Base-by-base conservation (phyloP, 30 jellyfish, hydroid and myxozoan species). In the Aurelia sp. region DNA sequence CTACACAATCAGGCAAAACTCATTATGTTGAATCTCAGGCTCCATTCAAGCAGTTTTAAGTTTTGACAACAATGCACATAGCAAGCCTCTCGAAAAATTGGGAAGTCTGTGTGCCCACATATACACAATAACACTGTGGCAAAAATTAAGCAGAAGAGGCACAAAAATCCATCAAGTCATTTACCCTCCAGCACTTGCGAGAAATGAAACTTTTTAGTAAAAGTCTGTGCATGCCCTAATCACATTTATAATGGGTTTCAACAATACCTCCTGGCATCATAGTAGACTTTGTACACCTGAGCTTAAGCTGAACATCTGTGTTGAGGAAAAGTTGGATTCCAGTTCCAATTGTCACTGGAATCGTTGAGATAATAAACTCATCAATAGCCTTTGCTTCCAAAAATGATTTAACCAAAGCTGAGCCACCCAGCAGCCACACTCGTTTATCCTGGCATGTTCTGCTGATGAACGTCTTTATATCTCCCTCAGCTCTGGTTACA, bases 401-500 rank as follows among this genome's bases (percentile, higher is more conserved):
- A 58, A 82, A 82, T 35, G 85, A 71, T 11, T 57, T 58, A 68
- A 50, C 78, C 61, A 80, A 74, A 65, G 74, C 86, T 2, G 86
- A 73, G 4, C 92, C 92, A 6, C 92, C 92, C 7, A 71, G 74
- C 53, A 82, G 63, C 92, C 92, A 82, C 11, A 71, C 92, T 55
- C 73, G 78, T 23, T 71, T 69, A 12, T 70, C 86, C 57, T 82
- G 60, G 37, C 86, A 59, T 20, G 50, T 78, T 37, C 59, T 57
- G 20, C 70, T 51, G 5, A 66, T 76, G 48, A 80, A 80, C n/a
- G 67, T 59, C 44, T 82, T 70, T 21, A 73, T 85, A 13, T 71
- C 64, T 35, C 79, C 79, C 41, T 70, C 92, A 13, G 86, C 86
- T 57, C 73, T 52, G 22, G 85, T 57, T 3, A 71, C 92, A 60